A percentile compares a stretch with the other conserved stretches of the same genome.
Conservation (phyloP, 2,113 vertebrate genomes). For the Gopherus flavomarginatus region DNA sequence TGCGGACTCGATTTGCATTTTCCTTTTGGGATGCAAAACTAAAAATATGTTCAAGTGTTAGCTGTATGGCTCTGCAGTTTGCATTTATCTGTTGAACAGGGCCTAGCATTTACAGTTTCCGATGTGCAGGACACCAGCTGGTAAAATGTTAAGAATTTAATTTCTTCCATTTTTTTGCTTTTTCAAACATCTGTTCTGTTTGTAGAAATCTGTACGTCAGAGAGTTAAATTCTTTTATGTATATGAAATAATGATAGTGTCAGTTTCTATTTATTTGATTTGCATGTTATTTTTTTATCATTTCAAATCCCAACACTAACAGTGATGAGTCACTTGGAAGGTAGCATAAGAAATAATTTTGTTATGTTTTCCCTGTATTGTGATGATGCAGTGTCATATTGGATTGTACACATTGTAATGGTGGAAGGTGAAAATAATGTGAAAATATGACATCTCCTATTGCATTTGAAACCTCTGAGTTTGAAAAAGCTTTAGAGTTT, state of each 20-base stretch:
- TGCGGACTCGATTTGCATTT: slow-evolving; percentile 28
- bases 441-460: neutral
- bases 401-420: neutral
- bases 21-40: slow-evolving; percentile 12
- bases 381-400: neutral
- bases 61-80: too few relatives aligned
- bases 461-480: slow-evolving; percentile 15
- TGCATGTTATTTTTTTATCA: slow-evolving; percentile 20
- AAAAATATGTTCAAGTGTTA: slow-evolving; percentile 38
- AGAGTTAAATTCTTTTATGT: slow-evolving; percentile 48
- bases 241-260: slow-evolving; percentile 55
- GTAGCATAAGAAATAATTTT: neutral
- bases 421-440: neutral
- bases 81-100: neutral
- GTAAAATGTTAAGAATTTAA: slow-evolving; percentile 36
- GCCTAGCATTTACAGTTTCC: neutral
- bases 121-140: slow-evolving; percentile 51
- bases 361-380: neutral
- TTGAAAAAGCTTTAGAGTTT: neutral
- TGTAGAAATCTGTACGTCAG: neutral
- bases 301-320: slow-evolving; percentile 30
- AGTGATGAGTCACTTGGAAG: slow-evolving; percentile 1
- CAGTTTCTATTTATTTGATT: slow-evolving; percentile 37
- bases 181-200: slow-evolving; percentile 58
- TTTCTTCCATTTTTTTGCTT: slow-evolving; percentile 30